Evolutionary conservation across 2,888 invertebrate species (phyloP).

Genomic region (Macrophya alboannulata): DNA sequence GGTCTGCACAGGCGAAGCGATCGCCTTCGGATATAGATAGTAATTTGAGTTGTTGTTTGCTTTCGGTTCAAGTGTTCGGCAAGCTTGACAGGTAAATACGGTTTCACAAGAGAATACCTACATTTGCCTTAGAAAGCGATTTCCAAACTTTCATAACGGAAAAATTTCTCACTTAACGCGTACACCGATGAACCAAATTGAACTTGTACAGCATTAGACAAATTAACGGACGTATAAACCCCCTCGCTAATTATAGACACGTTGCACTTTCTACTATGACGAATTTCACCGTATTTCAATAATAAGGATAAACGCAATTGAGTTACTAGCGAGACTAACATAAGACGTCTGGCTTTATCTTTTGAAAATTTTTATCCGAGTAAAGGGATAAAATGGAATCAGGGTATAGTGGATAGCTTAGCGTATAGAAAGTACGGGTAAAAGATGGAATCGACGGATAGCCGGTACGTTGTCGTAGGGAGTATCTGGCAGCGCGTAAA

Average conservation of each 20-base stretch:
- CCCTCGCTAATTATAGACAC: slow-evolving; percentile 29
- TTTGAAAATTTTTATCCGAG: background rate
- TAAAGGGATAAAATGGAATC: background rate
- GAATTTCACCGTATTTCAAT: background rate
- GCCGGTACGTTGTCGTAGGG: slow-evolving; percentile 43
- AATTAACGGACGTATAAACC: slow-evolving; percentile 5
- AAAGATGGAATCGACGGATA: slow-evolving; percentile 53
- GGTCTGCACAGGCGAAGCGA: background rate
- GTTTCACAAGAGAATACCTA: slow-evolving; percentile 23
- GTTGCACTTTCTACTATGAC: background rate
- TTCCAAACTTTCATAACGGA: slow-evolving; percentile 57
- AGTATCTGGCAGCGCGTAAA: slow-evolving; percentile 42
- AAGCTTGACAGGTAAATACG: background rate
- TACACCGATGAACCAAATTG: too few species aligned
- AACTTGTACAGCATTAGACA: background rate
- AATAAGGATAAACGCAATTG: background rate
- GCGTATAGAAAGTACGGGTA: background rate
- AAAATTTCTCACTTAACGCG: slow-evolving; percentile 36
- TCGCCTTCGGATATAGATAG: background rate
- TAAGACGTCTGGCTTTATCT: background rate
- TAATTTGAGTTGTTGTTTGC: slow-evolving; percentile 3
- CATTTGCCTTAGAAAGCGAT: slow-evolving; percentile 22
- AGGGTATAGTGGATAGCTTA: background rate
- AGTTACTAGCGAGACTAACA: background rate
- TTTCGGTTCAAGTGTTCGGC: background rate